A percentile compares a stretch with the other conserved stretches of the same genome.
phyloP scores from a whole-genome alignment of 2,888 invertebrate genomes.

The Chironomus riparius region DNA sequence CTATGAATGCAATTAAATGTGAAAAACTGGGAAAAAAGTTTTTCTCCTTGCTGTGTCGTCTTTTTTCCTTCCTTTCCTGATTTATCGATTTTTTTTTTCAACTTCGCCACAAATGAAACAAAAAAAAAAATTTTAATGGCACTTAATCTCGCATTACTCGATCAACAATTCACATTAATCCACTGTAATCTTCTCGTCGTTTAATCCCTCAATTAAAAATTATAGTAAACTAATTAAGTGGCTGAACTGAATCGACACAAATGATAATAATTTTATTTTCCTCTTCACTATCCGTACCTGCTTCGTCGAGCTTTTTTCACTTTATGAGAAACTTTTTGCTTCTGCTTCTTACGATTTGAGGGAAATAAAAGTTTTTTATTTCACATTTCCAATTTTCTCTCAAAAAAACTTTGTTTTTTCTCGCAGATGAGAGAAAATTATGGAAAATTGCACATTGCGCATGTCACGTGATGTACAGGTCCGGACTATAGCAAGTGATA shows the following conservation, averaged over 20 bases:
- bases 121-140: too few species aligned
- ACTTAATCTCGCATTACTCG: too few species aligned
- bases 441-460: neutral
- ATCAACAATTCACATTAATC: too few species aligned
- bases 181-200: too few species aligned
- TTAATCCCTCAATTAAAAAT: neutral
- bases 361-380: neutral
- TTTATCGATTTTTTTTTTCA: slow-evolving; percentile 21
- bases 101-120: neutral
- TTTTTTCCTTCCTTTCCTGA: neutral
- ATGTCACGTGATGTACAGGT: neutral
- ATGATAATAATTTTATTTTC: neutral
- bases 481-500: too few species aligned
- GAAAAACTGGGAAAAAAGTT: neutral
- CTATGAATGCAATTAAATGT: too few species aligned
- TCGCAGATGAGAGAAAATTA: neutral
- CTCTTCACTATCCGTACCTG: neutral
- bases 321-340: neutral
- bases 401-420: neutral
- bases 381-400: neutral
- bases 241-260: neutral
- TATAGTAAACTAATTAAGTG: neutral
- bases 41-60: neutral
- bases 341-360: slow-evolving; percentile 3
- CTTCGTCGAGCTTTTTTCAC: neutral